Base-by-base conservation (phyloP, 2,797 vertebrate species). In the Tangara arthus region DNA sequence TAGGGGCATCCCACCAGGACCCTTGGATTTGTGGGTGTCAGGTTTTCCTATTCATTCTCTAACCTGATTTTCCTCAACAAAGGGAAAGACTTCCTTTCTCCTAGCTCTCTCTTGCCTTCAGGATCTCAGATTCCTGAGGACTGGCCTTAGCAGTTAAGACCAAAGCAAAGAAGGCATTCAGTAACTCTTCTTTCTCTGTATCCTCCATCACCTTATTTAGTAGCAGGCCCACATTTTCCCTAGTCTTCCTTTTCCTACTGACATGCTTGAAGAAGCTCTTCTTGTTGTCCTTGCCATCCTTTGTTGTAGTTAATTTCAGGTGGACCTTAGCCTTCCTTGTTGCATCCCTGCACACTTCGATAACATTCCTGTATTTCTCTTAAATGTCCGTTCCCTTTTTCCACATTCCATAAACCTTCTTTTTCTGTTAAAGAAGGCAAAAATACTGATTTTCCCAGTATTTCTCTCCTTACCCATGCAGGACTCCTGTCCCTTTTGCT, bases 121-220 rank as follows among this genome's bases (percentile, higher is more conserved):
- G 60, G 15, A 46, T 53, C 24, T 81, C 24, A 8, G 4, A 46
- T 32, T 46, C 26, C 9, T 41, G 39, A 41, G 17, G 39, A 9
- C 8, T 46, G 21, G 24, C 46, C 46, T 46, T 60, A 60, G 41
- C 9, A 16, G 34, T 22, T 39, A 66, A 52, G 14, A 59, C 12
- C 0, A 0, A 66, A 47, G 39, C 26, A 66, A 53, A 59, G 20
- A 47, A 30, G 6, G 2, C 16, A 6, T 65, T 35, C 5, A 24
- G 24, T 46, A 34, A 23, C 34, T 42, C 18, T 46, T 23, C 8
- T 44, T 46, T 30, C 12, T 66, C 24, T 66, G 17, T 39, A 34
- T 66, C 4, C 9, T 73, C 14, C 15, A 46, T 46, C 17, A 34
- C 14, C 5, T 37, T 57, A 27, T 52, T 39, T 12, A 32, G 17